Evolutionary conservation across 2,888 invertebrate genomes (phyloP).

Genomic region (Gari tellinella): DNA sequence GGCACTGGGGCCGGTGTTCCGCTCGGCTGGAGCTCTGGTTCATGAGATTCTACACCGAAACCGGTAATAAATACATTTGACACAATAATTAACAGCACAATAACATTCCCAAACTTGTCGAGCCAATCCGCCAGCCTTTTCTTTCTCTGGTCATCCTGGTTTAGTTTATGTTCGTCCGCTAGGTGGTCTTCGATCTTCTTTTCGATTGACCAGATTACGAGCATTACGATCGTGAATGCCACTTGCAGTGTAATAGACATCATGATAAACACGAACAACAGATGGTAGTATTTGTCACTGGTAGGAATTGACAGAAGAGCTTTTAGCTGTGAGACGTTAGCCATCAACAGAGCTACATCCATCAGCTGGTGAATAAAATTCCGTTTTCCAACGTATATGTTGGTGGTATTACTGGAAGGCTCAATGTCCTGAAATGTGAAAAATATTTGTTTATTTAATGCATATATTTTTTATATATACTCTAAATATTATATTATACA

Average conservation of each 20-base stretch:
- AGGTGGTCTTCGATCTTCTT: constrained; percentile 39
- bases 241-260: constrained; percentile 60
- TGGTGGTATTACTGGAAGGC: background rate
- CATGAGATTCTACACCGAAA: constrained; percentile 57
- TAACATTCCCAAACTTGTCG: constrained; percentile 53
- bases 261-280: constrained; percentile 47
- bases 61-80: constrained; percentile 63
- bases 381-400: constrained; percentile 55
- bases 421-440: too few species aligned
- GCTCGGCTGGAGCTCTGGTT: too few species aligned
- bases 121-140: constrained; percentile 40
- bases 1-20: too few species aligned
- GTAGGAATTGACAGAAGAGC: constrained; percentile 49
- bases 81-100: constrained; percentile 60
- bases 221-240: constrained; percentile 56
- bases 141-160: constrained; percentile 25
- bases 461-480: too few species aligned
- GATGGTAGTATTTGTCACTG: constrained; percentile 50
- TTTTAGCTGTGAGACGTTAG: constrained; percentile 65
- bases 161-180: constrained; percentile 9
- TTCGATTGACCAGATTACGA: constrained; percentile 56
- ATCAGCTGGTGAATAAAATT: constrained; percentile 61
- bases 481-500: too few species aligned
- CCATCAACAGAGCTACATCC: constrained; percentile 66
- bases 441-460: too few species aligned